These are phyloP conservation scores for Neelides sp. DNA, from an alignment of 1,140 invertebrate genomes.

Conservation along the genomic window DNA sequence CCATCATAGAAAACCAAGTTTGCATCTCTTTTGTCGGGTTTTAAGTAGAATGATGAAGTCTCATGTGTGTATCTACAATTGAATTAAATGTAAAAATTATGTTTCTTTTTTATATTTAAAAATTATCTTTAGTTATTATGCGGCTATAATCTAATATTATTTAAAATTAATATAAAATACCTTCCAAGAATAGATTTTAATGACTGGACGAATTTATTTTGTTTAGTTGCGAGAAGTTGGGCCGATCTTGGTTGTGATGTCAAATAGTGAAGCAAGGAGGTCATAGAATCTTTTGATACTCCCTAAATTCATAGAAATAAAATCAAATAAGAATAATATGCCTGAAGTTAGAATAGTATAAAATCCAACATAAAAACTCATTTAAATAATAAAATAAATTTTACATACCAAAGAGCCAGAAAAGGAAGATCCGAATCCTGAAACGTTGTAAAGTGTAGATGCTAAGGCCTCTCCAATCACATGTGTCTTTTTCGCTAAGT, in stretches of 20 bases:
- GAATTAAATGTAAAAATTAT: constrained; percentile 31
- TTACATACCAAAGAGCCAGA: constrained; percentile 25
- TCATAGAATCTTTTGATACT: constrained; percentile 56
- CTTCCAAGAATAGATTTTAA: constrained; percentile 55
- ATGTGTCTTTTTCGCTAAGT: constrained; percentile 55
- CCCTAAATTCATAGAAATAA: constrained; percentile 40
- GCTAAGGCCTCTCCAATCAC: constrained; percentile 70
- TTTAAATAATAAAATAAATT: constrained; percentile 1
- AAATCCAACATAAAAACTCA: not conserved
- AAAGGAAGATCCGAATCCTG: constrained; percentile 36
- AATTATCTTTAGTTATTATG: not conserved
- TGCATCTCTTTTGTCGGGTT: constrained; percentile 71
- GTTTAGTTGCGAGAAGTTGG: constrained; percentile 54
- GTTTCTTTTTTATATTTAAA: not conserved
- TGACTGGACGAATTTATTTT: constrained; percentile 48
- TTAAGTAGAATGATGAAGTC: constrained; percentile 52
- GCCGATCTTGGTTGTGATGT: constrained; percentile 57
- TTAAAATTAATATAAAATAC: constrained; percentile 27
- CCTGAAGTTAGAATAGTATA: constrained; percentile 1
- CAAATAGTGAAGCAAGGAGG: constrained; percentile 59
- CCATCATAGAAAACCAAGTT: constrained; percentile 85
- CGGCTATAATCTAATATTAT: not conserved
- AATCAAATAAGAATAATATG: constrained; percentile 8
- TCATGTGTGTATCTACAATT: constrained; percentile 57
- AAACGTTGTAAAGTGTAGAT: constrained; percentile 70